These are phyloP conservation scores for Loripinus fragilis DNA, from an alignment of 2,888 invertebrate genomes.

Conservation along the genomic window DNA sequence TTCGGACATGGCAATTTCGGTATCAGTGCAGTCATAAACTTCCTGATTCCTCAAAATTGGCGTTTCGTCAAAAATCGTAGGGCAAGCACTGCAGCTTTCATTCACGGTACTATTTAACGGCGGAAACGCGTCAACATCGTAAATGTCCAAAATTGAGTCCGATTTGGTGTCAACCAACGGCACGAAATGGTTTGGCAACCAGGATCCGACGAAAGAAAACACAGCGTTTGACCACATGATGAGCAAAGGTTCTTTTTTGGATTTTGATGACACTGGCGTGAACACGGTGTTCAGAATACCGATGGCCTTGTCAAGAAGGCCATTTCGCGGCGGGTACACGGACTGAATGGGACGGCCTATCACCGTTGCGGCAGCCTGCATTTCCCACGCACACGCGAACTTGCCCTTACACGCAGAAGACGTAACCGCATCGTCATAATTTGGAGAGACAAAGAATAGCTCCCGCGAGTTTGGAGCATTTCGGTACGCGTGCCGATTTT, in stretches of 20 bases:
- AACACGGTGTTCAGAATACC: slow-evolving; percentile 4
- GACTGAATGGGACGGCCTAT: slow-evolving; percentile 10
- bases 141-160: slow-evolving; percentile 9
- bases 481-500: not conserved
- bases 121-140: not conserved
- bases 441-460: not conserved
- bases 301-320: not conserved
- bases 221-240: not conserved
- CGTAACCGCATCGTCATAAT: not conserved
- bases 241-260: slow-evolving; percentile 1
- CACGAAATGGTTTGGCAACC: slow-evolving; percentile 13
- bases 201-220: slow-evolving; percentile 2
- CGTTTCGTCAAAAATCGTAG: slow-evolving; percentile 5
- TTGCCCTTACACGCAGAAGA: not conserved
- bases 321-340: slow-evolving; percentile 8
- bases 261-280: slow-evolving; percentile 13
- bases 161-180: slow-evolving; percentile 5
- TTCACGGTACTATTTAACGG: slow-evolving; percentile 3
- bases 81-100: not conserved
- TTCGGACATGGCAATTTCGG: not conserved
- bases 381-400: too few species aligned
- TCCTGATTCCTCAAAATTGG: slow-evolving; percentile 2
- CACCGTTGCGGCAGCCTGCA: too few species aligned
- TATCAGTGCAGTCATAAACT: not conserved
- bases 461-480: not conserved